Percentiles rank a stretch among this genome's conserved stretches.
phyloP scores from a whole-genome alignment of 2,888 invertebrate genomes.

The Dorcus parallelipipedus region DNA sequence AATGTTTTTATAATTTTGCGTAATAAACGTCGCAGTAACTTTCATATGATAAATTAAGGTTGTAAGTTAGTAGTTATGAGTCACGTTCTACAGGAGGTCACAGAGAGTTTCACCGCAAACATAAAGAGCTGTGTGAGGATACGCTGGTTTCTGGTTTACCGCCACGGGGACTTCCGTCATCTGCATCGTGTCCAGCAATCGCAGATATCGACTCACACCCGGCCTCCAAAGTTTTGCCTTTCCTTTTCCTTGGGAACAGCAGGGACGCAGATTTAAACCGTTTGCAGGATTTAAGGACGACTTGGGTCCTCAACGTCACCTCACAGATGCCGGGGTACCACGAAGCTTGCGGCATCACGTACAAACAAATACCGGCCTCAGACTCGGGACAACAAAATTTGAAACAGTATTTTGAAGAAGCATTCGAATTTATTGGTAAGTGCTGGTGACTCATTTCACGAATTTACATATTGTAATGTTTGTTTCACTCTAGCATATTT shows the following conservation, averaged over 20 bases:
- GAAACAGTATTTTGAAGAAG: constrained; percentile 84
- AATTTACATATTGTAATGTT: not conserved
- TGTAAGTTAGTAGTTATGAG: not conserved
- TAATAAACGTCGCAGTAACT: too few species aligned
- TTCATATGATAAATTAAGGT: too few species aligned
- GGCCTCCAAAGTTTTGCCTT: constrained; percentile 75
- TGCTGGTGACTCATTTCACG: not conserved
- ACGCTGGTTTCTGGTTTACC: constrained; percentile 56
- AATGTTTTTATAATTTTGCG: too few species aligned
- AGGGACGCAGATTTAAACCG: constrained; percentile 69
- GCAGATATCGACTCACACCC: constrained; percentile 71
- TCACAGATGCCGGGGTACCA: constrained; percentile 71
- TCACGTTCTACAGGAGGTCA: constrained; percentile 58
- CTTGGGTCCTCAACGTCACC: constrained; percentile 79
- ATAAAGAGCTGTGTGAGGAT: constrained; percentile 71
- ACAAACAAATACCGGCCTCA: constrained; percentile 76
- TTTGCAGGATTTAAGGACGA: constrained; percentile 64
- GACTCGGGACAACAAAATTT: constrained; percentile 84
- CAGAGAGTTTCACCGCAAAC: constrained; percentile 66
- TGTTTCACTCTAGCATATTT: too few species aligned
- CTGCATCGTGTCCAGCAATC: constrained; percentile 54
- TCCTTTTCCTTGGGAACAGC: constrained; percentile 79
- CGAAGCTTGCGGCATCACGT: constrained; percentile 63
- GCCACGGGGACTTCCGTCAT: constrained; percentile 39
- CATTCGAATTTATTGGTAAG: constrained; percentile 83